Conservation (phyloP, 1,140 invertebrate genomes). For the Pristionchus pacificus region DNA sequence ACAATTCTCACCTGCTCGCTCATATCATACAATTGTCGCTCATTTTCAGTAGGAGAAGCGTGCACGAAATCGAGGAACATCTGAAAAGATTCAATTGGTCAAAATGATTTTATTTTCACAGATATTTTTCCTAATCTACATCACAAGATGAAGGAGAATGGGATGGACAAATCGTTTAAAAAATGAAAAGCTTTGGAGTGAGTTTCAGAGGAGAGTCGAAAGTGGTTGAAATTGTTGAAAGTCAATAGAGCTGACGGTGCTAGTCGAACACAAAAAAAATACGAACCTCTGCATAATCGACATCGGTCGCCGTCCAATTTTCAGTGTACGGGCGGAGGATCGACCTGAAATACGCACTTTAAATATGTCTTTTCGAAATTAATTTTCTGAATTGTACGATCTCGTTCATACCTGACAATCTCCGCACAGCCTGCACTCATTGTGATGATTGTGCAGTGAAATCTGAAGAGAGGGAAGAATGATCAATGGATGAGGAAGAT, state of each 20-base stretch:
- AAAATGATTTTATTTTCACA: too few species aligned
- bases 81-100: too few species aligned
- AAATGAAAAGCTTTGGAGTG: too few species aligned
- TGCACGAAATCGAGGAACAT: neutral
- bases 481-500: too few species aligned
- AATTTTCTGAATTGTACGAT: neutral
- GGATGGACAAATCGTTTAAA: too few species aligned
- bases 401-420: neutral
- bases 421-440: neutral
- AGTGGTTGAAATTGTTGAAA: too few species aligned
- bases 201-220: too few species aligned
- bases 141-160: too few species aligned
- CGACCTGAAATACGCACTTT: neutral
- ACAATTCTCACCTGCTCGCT: neutral
- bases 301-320: neutral
- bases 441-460: too few species aligned
- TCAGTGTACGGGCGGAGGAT: neutral
- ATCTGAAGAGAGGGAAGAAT: too few species aligned
- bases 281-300: neutral
- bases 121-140: too few species aligned
- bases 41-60: neutral
- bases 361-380: neutral
- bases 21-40: neutral
- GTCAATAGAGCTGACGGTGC: neutral
- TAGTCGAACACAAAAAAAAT: neutral